Conservation (phyloP, 2,888 invertebrate species). For the Zelleria hepariella region DNA sequence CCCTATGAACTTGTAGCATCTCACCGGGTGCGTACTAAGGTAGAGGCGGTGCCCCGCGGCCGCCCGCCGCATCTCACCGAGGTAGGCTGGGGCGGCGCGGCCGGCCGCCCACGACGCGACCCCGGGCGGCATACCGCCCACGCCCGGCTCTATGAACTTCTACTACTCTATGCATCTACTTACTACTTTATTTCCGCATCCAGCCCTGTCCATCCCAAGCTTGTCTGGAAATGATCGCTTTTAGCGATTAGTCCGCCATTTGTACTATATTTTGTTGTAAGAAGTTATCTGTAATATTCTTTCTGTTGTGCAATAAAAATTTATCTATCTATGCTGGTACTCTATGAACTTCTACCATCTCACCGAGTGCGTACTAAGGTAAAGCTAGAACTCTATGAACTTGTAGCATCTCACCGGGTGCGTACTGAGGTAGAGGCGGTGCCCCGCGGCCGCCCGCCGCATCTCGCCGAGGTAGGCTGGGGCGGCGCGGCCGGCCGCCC, state of each 20-base stretch:
- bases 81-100: conserved; percentile 83
- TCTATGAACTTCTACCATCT: too few species aligned
- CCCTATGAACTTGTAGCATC: not conserved
- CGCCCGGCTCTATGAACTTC: conserved; percentile 90
- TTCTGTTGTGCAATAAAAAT: too few species aligned
- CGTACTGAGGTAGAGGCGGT: conserved; percentile 35
- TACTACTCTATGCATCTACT: too few species aligned
- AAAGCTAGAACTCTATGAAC: conserved; percentile 65
- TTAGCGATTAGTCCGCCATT: too few species aligned
- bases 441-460: conserved; percentile 77
- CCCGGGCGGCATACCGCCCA: conserved; percentile 80
- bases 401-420: conserved; percentile 20
- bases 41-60: conserved; percentile 71
- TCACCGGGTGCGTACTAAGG: conserved; percentile 9
- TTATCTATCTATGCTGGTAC: conserved; percentile 87
- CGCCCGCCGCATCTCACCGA: conserved; percentile 78
- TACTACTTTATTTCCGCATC: too few species aligned
- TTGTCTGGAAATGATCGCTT: too few species aligned
- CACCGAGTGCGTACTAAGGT: conserved; percentile 15
- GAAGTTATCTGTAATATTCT: too few species aligned
- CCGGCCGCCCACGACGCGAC: conserved; percentile 86
- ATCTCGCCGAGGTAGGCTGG: conserved; percentile 82
- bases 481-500: conserved; percentile 83
- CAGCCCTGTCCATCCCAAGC: too few species aligned
- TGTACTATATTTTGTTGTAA: too few species aligned